These are phyloP conservation scores for Brachionus calyciflorus DNA, from an alignment of 1,140 invertebrate species.

Conservation along the genomic window DNA sequence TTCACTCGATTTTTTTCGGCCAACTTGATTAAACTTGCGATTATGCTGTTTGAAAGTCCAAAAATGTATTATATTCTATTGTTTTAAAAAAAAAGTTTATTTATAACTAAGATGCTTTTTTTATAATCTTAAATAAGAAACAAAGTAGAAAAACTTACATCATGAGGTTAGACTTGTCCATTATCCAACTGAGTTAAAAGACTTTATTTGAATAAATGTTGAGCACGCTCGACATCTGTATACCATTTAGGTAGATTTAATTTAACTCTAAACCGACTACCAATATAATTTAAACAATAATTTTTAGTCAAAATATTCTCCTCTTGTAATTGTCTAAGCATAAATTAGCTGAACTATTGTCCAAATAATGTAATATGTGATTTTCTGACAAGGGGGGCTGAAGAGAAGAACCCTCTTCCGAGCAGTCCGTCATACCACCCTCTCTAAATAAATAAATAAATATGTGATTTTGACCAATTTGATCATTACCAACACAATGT, in stretches of 20 bases:
- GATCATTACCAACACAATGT: slow-evolving; percentile 75
- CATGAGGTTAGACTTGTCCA: slow-evolving; percentile 63
- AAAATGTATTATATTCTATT: too few species aligned
- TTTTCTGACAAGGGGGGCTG: too few species aligned
- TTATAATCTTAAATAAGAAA: too few species aligned
- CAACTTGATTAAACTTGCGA: too few species aligned
- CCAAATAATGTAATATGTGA: slow-evolving; percentile 90
- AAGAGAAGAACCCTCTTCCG: too few species aligned
- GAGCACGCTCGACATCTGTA: slow-evolving; percentile 67
- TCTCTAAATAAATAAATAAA: too few species aligned
- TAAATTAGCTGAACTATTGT: slow-evolving; percentile 76
- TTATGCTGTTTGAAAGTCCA: too few species aligned
- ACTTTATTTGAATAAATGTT: slow-evolving; percentile 65
- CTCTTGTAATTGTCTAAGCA: slow-evolving; percentile 69
- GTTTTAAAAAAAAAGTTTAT: too few species aligned
- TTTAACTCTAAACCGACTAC: slow-evolving; percentile 75
- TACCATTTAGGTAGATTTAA: slow-evolving; percentile 71
- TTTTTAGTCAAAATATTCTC: slow-evolving; percentile 71
- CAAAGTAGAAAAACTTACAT: too few species aligned
- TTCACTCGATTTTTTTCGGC: too few species aligned
- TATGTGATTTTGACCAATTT: slow-evolving; percentile 71
- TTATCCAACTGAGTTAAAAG: slow-evolving; percentile 75
- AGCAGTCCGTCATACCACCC: too few species aligned
- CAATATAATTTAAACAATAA: slow-evolving; percentile 75
- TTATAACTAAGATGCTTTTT: too few species aligned